Conservation (phyloP, 2,113 vertebrate genomes). For the Ahaetulla prasina region DNA sequence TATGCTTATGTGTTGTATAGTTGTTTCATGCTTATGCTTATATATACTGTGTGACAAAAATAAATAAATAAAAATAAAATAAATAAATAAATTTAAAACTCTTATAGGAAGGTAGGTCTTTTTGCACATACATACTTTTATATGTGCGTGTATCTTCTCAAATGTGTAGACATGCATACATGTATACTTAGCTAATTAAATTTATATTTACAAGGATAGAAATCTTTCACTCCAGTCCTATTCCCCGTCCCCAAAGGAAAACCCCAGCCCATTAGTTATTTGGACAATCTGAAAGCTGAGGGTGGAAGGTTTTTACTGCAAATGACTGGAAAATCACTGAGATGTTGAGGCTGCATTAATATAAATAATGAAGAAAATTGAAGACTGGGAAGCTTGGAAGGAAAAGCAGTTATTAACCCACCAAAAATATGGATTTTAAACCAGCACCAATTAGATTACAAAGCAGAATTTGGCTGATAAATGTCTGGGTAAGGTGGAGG, state of each 20-base stretch:
- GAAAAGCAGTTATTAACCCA: background rate
- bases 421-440: background rate
- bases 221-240: background rate
- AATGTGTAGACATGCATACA: background rate
- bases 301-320: background rate
- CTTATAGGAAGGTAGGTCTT: background rate
- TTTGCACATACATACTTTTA: background rate
- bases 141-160: background rate
- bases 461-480: background rate
- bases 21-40: too few relatives aligned
- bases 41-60: too few relatives aligned
- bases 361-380: background rate
- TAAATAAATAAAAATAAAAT: too few relatives aligned
- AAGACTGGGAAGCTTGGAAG: background rate
- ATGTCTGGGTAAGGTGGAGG: background rate
- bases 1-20: too few relatives aligned
- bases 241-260: accelerated
- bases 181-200: background rate
- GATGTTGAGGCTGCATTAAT: background rate
- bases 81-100: too few relatives aligned
- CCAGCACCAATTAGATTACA: background rate
- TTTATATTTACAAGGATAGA: background rate
- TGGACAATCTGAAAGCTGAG: background rate
- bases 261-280: background rate
- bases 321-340: background rate